Evolutionary conservation across 2,888 invertebrate species (phyloP).

Genomic region (Euzetes globulus): DNA sequence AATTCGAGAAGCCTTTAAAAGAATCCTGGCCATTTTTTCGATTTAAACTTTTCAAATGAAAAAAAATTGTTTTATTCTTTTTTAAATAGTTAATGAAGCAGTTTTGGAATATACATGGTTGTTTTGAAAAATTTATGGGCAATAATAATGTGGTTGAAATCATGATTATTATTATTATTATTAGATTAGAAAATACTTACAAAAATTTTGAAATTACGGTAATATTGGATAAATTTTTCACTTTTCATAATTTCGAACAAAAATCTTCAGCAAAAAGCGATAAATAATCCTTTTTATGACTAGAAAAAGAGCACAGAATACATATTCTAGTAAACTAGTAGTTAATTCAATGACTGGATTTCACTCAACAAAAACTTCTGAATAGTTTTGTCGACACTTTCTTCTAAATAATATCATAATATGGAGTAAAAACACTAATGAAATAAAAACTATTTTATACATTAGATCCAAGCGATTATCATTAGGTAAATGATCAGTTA

Average conservation of each 20-base stretch:
- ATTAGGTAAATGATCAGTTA: too few relatives aligned
- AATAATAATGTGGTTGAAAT: too few relatives aligned
- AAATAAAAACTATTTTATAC: background rate
- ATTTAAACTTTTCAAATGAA: too few relatives aligned
- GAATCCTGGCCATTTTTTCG: too few relatives aligned
- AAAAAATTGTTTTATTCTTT: too few relatives aligned
- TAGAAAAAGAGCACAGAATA: background rate
- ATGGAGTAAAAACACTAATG: background rate
- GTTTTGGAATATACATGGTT: too few relatives aligned
- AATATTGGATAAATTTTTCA: background rate
- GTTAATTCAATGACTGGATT: background rate
- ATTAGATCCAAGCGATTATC: background rate
- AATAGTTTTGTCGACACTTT: background rate
- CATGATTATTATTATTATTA: too few relatives aligned
- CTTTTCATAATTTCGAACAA: background rate
- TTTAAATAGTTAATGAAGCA: too few relatives aligned
- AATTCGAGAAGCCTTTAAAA: too few relatives aligned
- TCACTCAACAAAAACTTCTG: background rate
- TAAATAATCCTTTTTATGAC: background rate
- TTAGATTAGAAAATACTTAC: background rate
- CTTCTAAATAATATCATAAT: background rate
- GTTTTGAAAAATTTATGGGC: too few relatives aligned
- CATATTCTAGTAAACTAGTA: background rate
- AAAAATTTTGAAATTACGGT: background rate
- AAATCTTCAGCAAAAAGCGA: background rate